These are phyloP conservation scores for Dryococelus australis DNA, from an alignment of 2,888 invertebrate genomes.

Conservation along the genomic window DNA sequence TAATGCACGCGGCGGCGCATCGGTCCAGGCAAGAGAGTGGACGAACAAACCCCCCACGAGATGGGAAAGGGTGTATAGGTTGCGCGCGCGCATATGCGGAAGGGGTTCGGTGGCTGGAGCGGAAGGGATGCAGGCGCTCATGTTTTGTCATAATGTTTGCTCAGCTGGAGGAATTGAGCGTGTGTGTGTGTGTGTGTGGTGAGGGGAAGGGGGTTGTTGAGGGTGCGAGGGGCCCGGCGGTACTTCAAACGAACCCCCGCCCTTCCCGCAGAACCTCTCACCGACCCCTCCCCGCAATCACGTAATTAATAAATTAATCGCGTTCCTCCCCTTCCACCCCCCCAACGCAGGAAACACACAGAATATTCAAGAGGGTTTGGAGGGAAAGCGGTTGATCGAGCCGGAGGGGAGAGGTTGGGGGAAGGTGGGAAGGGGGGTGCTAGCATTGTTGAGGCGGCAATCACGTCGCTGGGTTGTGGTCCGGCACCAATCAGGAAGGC, in stretches of 20 bases:
- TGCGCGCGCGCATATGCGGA: neutral
- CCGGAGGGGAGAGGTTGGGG: neutral
- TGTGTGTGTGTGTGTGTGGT: no score
- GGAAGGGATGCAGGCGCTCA: neutral
- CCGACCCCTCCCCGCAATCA: neutral
- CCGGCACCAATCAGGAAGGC: neutral
- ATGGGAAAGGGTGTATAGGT: neutral
- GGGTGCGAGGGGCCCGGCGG: neutral
- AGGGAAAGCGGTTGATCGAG: neutral
- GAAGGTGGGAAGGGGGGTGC: neutral
- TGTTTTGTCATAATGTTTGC: conserved; percentile 6
- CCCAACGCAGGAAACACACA: neutral
- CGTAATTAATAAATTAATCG: conserved; percentile 16
- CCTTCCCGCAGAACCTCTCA: neutral
- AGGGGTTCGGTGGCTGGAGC: neutral
- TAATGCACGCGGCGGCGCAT: neutral
- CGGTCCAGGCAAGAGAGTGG: neutral
- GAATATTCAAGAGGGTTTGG: neutral
- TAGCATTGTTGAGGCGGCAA: neutral
- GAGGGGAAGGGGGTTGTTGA: neutral
- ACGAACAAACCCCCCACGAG: neutral
- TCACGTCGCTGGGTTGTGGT: neutral
- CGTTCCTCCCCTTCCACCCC: neutral
- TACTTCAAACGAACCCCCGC: neutral
- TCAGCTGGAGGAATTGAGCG: neutral